phyloP scores from a whole-genome alignment of 2,113 vertebrate species.

The Hymenochirus boettgeri region DNA sequence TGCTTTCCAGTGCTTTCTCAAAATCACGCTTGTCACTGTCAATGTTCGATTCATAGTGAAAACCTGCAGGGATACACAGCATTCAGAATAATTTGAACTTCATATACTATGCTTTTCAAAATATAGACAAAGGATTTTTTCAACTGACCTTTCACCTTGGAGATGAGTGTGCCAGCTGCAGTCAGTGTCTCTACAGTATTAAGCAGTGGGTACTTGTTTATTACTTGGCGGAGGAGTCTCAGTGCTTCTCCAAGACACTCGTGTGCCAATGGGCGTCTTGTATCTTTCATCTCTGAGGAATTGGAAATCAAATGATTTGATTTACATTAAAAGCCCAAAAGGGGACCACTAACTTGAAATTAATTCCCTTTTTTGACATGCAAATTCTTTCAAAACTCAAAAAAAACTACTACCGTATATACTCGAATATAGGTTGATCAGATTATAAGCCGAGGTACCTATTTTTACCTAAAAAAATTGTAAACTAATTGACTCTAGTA shows the following conservation, averaged over 20 bases:
- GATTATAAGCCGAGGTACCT: no score
- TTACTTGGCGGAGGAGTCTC: constrained; percentile 82
- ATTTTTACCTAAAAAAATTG: no score
- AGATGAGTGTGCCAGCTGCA: constrained; percentile 87
- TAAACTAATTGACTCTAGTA: no score
- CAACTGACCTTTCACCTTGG: constrained; percentile 85
- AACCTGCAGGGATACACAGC: constrained; percentile 58
- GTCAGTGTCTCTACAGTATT: constrained; percentile 94
- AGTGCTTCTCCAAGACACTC: constrained; percentile 87
- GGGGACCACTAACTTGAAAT: no score
- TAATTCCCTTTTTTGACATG: no score
- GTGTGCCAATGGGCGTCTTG: constrained; percentile 75
- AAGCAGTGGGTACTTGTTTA: constrained; percentile 84
- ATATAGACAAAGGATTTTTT: no score
- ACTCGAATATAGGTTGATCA: no score
- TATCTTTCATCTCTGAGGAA: constrained; percentile 71
- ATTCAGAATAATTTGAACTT: no score
- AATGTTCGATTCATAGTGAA: constrained; percentile 82
- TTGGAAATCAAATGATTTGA: not conserved
- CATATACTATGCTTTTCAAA: no score
- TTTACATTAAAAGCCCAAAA: not conserved
- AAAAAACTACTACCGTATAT: no score
- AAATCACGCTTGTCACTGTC: constrained; percentile 85
- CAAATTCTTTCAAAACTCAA: no score
- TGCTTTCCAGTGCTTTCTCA: constrained; percentile 89